Evolutionary conservation across 1,140 invertebrate species (phyloP).

Genomic region (Hesperophylax magnus): DNA sequence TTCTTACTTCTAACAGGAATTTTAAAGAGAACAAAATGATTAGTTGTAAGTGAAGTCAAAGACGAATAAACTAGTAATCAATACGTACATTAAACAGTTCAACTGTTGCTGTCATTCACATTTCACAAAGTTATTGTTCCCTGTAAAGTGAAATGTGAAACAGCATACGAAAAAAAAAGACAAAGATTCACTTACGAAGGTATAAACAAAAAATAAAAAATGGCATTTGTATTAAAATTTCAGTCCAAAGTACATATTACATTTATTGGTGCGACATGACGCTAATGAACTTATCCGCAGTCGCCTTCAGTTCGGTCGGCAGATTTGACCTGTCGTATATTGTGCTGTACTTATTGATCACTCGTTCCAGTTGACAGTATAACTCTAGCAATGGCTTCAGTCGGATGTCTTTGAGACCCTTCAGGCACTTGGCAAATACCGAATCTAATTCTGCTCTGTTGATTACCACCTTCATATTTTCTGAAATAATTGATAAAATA

Average conservation of each 20-base stretch:
- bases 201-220: conserved; percentile 47
- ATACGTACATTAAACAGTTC: neutral
- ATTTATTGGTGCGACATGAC: conserved; percentile 35
- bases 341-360: conserved; percentile 70
- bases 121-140: conserved; percentile 63
- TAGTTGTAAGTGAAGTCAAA: too few species aligned
- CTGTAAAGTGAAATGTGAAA: conserved; percentile 60
- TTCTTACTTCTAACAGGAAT: too few species aligned
- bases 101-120: conserved; percentile 51
- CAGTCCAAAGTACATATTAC: conserved; percentile 17
- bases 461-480: conserved; percentile 68
- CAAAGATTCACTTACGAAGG: conserved; percentile 40
- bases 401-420: conserved; percentile 70
- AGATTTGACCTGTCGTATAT: conserved; percentile 72
- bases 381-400: conserved; percentile 75
- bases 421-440: conserved; percentile 71
- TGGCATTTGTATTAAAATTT: conserved; percentile 37
- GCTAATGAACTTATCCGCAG: conserved; percentile 63
- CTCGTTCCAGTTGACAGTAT: conserved; percentile 73
- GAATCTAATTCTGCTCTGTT: conserved; percentile 74
- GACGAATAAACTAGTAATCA: too few species aligned
- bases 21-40: too few species aligned
- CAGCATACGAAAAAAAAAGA: too few species aligned
- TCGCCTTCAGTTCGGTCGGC: conserved; percentile 71
- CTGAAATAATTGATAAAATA: conserved; percentile 3